phyloP scores from a whole-genome alignment of 2,113 vertebrate genomes.

The Setophaga coronata region DNA sequence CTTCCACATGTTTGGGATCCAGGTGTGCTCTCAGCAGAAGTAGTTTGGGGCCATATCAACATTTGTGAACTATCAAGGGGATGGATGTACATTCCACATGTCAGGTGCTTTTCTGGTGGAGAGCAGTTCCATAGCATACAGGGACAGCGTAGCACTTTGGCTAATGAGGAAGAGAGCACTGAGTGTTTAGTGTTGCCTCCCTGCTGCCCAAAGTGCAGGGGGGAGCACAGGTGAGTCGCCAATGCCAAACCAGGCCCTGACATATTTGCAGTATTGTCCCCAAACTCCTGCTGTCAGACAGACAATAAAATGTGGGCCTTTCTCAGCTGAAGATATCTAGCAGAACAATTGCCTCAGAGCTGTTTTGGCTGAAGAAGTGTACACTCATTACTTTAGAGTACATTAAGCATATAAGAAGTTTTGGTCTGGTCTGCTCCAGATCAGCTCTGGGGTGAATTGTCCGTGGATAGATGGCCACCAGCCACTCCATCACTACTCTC shows the following conservation, averaged over 20 bases:
- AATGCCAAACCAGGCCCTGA: background rate
- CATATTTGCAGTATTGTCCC: background rate
- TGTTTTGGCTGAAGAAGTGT: background rate
- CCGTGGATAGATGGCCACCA: background rate
- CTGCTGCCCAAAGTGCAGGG: background rate
- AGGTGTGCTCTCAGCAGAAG: background rate
- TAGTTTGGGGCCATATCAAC: background rate
- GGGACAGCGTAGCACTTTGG: accelerated
- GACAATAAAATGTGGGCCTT: background rate
- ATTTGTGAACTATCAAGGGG: accelerated
- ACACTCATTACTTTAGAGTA: background rate
- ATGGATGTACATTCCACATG: accelerated
- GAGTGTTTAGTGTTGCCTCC: background rate
- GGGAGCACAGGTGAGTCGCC: accelerated
- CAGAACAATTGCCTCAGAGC: background rate
- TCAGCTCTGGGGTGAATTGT: background rate
- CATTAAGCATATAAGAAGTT: background rate
- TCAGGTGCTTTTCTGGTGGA: background rate
- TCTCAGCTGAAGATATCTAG: background rate
- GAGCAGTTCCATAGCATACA: accelerated
- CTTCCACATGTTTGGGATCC: background rate
- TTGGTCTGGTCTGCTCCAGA: background rate
- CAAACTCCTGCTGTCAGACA: background rate
- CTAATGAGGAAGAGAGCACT: accelerated
- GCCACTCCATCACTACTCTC: background rate